Base-by-base conservation (phyloP, 2,797 vertebrate genomes). In the Esox lucius region DNA sequence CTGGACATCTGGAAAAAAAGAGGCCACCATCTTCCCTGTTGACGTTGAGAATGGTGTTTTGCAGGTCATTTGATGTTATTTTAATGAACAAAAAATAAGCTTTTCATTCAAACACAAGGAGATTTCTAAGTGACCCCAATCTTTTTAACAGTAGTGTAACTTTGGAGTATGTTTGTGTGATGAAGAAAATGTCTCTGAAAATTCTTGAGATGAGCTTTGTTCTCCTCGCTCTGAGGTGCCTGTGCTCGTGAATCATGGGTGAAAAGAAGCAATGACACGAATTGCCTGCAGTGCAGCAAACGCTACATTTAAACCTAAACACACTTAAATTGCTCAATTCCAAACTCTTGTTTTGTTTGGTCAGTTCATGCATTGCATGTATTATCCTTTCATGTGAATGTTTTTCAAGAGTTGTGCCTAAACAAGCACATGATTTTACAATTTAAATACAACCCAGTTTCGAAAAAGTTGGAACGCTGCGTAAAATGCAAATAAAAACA, bases 111-210 rank as follows among this genome's bases (percentile, higher is more conserved):
- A 33, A 33, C 5, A 33, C 33, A 33, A 33, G n/a, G n/a, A 33
- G 33, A 33, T 33, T 33, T 33, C 5, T 5, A 33, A 33, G 33
- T 2, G 33, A 33, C 33, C 33, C 33, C 33, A 33, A 33, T 2
- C 33, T 33, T 33, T 33, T 33, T 5, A 33, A 33, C 5, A 5
- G 33, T 68, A 35, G 56, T 46, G 56, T 15, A 6, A 16, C 7
- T 11, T 56, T 65, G 53, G 35, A 87, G 46, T 73, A 74, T 84
- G 88, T 88, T 79, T 79, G 78, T 89, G 88, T 78, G 89, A 91
- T 90, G 89, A 83, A 90, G 87, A 85, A 88, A 85, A 79, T 61
- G n/a, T 51, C 78, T 61, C n/a, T 65, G n/a, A 53, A 48, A 42
- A 74, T 67, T 69, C 49, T 65, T 42, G 59, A 68, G 64, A 78